phyloP scores from a whole-genome alignment of 2,888 invertebrate genomes.

The Cyrtodaria siliqua region DNA sequence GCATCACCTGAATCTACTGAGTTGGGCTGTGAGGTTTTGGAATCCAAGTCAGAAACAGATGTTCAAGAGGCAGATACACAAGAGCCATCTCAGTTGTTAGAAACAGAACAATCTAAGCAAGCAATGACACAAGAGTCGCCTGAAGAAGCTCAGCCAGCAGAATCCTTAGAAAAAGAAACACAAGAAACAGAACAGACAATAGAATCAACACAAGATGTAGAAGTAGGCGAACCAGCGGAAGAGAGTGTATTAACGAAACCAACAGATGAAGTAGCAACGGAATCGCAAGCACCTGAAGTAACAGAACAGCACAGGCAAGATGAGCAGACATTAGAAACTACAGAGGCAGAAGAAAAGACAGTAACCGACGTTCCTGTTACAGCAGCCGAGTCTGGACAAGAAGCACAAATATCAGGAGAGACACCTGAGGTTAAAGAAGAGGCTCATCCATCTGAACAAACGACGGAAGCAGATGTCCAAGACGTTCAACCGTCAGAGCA shows the following conservation, averaged over 20 bases:
- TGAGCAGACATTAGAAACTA: constrained; percentile 1
- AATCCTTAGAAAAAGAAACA: constrained; percentile 5
- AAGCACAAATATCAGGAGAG: not conserved
- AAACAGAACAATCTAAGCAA: not conserved
- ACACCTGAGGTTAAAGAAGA: not conserved
- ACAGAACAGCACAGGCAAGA: not conserved
- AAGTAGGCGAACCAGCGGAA: not conserved
- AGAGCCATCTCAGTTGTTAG: not conserved
- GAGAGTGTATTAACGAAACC: not conserved
- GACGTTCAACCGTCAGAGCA: not conserved
- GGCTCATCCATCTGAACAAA: not conserved
- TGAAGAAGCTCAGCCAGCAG: constrained; percentile 9
- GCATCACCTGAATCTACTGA: not conserved
- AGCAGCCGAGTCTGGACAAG: constrained; percentile 3
- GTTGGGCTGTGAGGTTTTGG: not conserved
- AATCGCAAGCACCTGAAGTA: not conserved
- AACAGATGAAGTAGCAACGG: not conserved
- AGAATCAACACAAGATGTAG: too few species aligned
- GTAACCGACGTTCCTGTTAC: not conserved
- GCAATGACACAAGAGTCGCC: not conserved
- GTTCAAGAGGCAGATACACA: not conserved
- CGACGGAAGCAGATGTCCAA: not conserved
- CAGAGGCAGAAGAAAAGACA: constrained; percentile 2
- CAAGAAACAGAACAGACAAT: not conserved
- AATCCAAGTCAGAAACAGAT: not conserved